Base-by-base conservation (phyloP, 2,888 invertebrate species). In the Eubasilissa splendida region DNA sequence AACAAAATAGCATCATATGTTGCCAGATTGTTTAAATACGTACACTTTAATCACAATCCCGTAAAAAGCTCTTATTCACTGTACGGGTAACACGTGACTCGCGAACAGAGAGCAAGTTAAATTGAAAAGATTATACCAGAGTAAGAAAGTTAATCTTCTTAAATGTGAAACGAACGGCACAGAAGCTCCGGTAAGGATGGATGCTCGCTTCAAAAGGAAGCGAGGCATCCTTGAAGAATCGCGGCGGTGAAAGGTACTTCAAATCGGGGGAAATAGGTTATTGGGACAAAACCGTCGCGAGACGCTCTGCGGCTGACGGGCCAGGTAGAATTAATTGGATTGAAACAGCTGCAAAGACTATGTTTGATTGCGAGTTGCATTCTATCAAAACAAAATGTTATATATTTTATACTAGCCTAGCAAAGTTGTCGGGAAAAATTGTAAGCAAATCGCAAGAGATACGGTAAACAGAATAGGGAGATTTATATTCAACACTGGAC, bases 41-140 rank as follows among this genome's bases (percentile, higher is more conserved):
- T 42, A 42, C 7, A 42, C 3, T 42, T 42, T 42, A 42, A 42
- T 42, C 42, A 1, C 4, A 7, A 42, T 42, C 42, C 42, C 42
- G 7, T 42, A 7, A 42, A 42, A 1, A 42, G 0, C 7, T 42
- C 42, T 42, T 42, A 42, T 7, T 7, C 42, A 7, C 7, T 42
- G 42, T 42, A 42, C 42, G 42, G 7, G 42, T 3, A 2, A 42
- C 4, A 42, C 42, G 42, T 42, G 42, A 5, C 42, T 7, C 42
- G 42, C 42, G 42, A 42, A 42, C 42, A 42, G 42, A 58, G 60
- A n/a, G n/a, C 22, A 60, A 60, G 60, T 60, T 60, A 60, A 60
- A 60, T 60, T 60, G 60, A 60, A 60, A 60, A 60, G 60, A 60
- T 60, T 60, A 60, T 22, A n/a, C 60, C 14, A n/a, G 60, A 60